Evolutionary conservation across 2,113 vertebrate species (phyloP).

Genomic region (Clinocottus analis): DNA sequence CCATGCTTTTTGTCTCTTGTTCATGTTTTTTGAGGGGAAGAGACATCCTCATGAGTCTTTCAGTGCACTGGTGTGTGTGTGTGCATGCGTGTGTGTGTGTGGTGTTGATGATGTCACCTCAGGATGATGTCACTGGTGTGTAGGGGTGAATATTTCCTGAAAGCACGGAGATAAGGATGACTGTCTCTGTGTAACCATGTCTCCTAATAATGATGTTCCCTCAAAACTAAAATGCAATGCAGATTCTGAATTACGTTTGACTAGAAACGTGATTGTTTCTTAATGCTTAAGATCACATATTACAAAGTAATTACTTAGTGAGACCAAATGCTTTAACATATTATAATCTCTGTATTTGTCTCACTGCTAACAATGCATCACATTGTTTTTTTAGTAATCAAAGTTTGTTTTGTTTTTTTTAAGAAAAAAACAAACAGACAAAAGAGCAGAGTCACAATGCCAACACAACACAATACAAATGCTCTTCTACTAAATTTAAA

Average conservation of each 20-base stretch:
- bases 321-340: conserved; percentile 2
- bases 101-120: conserved; percentile 16
- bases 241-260: no score
- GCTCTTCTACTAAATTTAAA: conserved; percentile 1
- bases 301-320: conserved; percentile 2
- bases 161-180: conserved; percentile 1
- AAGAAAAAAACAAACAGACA: conserved; percentile 14
- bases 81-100: background rate
- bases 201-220: no score
- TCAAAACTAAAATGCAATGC: no score
- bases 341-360: background rate
- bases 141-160: conserved; percentile 7
- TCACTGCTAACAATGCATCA: background rate
- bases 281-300: background rate
- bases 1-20: conserved; percentile 1
- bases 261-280: no score
- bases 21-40: conserved; percentile 2
- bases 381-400: conserved; percentile 23
- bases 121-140: conserved; percentile 24
- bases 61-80: background rate
- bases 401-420: no score
- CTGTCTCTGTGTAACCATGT: background rate
- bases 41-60: conserved; percentile 54
- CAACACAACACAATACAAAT: conserved; percentile 32
- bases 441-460: background rate